A percentile compares a stretch with the other conserved stretches of the same genome.
Conservation (phyloP, 2,888 invertebrate species). For the Agapetus fuscipes region DNA sequence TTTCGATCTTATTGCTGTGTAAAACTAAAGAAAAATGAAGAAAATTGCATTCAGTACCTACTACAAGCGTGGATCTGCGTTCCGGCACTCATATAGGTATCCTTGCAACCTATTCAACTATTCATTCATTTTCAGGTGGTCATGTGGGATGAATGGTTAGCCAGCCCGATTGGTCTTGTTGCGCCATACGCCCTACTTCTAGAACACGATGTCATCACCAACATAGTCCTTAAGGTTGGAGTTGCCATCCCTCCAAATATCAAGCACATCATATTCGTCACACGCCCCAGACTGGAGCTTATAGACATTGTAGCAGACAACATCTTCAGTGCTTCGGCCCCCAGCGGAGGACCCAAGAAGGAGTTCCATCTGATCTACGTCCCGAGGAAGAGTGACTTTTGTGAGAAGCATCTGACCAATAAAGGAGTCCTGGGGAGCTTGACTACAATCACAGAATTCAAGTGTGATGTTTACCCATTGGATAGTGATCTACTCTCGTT, state of each 20-base stretch:
- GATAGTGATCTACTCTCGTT: constrained; percentile 89
- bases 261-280: constrained; percentile 81
- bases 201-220: constrained; percentile 77
- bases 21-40: no score
- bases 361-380: constrained; percentile 86
- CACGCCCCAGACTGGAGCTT: constrained; percentile 66
- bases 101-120: no score
- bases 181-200: constrained; percentile 68
- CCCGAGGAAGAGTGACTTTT: constrained; percentile 76
- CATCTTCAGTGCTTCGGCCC: constrained; percentile 28
- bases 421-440: constrained; percentile 72
- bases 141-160: constrained; percentile 82
- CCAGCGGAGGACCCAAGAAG: constrained; percentile 41
- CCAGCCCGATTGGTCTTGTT: constrained; percentile 77
- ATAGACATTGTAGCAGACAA: constrained; percentile 82
- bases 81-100: no score
- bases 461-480: constrained; percentile 81
- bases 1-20: no score
- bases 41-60: no score
- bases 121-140: constrained; percentile 44
- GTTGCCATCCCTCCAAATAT: constrained; percentile 61
- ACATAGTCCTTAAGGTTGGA: constrained; percentile 65
- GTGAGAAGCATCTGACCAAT: constrained; percentile 76
- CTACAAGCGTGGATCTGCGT: no score
- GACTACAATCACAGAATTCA: constrained; percentile 70